Evolutionary conservation across 2,888 invertebrate species (phyloP).

Genomic region (Lithophane ornitopus): DNA sequence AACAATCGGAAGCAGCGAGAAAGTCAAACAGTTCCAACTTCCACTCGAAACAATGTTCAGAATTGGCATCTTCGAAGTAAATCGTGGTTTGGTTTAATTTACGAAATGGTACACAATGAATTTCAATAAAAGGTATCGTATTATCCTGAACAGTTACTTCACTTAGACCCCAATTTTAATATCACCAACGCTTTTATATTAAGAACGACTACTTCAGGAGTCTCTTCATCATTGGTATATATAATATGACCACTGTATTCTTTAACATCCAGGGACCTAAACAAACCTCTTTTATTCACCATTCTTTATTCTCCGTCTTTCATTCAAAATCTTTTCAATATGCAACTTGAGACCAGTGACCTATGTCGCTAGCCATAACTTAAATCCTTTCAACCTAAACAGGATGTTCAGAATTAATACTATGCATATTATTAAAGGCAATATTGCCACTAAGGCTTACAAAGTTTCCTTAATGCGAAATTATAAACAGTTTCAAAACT

Average conservation of each 20-base stretch:
- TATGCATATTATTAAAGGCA: slow-evolving; percentile 29
- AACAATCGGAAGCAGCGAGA: slow-evolving; percentile 51
- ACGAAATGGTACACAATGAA: slow-evolving; percentile 6
- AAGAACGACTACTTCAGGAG: neutral
- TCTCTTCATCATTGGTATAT: slow-evolving; percentile 12
- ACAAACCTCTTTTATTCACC: neutral
- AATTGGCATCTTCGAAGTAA: slow-evolving; percentile 36
- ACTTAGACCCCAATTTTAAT: neutral
- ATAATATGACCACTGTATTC: neutral
- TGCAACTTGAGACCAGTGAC: slow-evolving; percentile 21
- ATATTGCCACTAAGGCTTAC: slow-evolving; percentile 44
- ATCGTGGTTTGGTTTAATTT: slow-evolving; percentile 35
- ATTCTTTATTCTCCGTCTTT: neutral
- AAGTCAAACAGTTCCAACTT: slow-evolving; percentile 49
- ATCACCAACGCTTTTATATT: neutral
- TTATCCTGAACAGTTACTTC: neutral
- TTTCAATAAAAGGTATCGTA: neutral
- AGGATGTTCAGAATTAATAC: slow-evolving; percentile 44
- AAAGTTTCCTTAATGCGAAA: slow-evolving; percentile 32
- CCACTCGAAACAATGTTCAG: slow-evolving; percentile 31
- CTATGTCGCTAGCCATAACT: slow-evolving; percentile 33
- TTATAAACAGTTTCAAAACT: slow-evolving; percentile 12
- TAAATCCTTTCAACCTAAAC: slow-evolving; percentile 32
- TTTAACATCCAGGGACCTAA: neutral
- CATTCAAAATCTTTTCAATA: neutral